A percentile compares a stretch with the other conserved stretches of the same genome.
phyloP scores from a whole-genome alignment of 2,888 invertebrate species.

The Allolobophora icterica region DNA sequence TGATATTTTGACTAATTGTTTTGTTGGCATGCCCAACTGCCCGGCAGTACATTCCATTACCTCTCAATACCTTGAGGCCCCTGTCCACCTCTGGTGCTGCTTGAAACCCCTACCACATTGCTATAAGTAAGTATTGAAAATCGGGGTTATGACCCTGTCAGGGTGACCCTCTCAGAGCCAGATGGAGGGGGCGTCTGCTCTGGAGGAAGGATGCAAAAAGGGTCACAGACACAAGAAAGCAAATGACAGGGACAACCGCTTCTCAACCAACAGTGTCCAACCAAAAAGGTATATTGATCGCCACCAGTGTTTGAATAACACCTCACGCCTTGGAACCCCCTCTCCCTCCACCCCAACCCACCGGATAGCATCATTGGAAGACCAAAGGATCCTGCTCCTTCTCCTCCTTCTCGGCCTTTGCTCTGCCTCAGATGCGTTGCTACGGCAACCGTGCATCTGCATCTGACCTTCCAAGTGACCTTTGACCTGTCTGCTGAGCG shows the following conservation, averaged over 20 bases:
- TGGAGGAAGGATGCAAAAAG: neutral
- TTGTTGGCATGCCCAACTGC: neutral
- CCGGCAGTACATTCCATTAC: neutral
- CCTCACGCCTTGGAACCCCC: neutral
- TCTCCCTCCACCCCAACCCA: neutral
- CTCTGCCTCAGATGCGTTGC: neutral
- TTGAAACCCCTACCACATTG: too few relatives aligned
- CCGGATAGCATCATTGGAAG: neutral
- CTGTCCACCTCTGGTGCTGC: neutral
- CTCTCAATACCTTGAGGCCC: neutral
- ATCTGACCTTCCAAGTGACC: neutral
- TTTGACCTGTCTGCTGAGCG: neutral
- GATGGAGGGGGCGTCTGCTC: too few relatives aligned
- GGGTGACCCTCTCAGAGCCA: neutral
- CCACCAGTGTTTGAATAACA: neutral
- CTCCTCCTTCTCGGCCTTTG: neutral
- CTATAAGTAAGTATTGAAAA: too few relatives aligned
- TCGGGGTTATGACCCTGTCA: neutral
- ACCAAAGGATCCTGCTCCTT: neutral
- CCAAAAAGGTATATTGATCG: neutral
- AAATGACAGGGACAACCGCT: neutral
- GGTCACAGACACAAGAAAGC: neutral
- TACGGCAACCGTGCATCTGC: conserved; percentile 6
- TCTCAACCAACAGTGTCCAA: neutral
- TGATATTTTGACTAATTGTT: neutral